Conservation (phyloP, 2,888 invertebrate genomes). For the Phoenoteleia sp. region DNA sequence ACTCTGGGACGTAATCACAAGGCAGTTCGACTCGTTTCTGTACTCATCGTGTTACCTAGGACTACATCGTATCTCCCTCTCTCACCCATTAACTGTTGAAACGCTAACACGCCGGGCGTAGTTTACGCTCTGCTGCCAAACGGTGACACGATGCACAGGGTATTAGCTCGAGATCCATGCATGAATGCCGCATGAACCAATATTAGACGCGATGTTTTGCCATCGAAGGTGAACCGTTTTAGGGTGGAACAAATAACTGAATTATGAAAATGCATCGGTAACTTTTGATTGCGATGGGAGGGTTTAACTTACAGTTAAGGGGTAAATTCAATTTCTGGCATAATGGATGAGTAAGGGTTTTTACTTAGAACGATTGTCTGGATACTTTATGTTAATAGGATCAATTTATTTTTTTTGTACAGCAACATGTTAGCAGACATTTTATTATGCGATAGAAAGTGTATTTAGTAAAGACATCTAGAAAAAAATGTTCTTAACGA, state of each 20-base stretch:
- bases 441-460: no score
- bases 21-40: constrained; percentile 72
- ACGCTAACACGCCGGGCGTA: constrained; percentile 62
- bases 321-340: constrained; percentile 14
- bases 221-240: neutral
- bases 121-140: constrained; percentile 60
- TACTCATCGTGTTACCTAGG: constrained; percentile 72
- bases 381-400: no score
- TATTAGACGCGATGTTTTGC: constrained; percentile 40
- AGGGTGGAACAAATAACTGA: constrained; percentile 36
- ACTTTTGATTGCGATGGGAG: neutral
- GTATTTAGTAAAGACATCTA: no score
- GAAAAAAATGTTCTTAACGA: no score
- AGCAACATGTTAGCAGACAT: no score
- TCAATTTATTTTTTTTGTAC: no score
- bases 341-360: no score
- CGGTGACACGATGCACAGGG: constrained; percentile 60
- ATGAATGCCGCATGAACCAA: constrained; percentile 53
- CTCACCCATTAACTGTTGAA: constrained; percentile 62
- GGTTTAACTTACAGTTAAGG: constrained; percentile 1
- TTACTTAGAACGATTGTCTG: no score
- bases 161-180: constrained; percentile 47
- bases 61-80: constrained; percentile 69
- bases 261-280: constrained; percentile 20
- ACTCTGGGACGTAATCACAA: constrained; percentile 73